phyloP scores from a whole-genome alignment of 2,797 vertebrate genomes.

The Bovichtus variegatus region DNA sequence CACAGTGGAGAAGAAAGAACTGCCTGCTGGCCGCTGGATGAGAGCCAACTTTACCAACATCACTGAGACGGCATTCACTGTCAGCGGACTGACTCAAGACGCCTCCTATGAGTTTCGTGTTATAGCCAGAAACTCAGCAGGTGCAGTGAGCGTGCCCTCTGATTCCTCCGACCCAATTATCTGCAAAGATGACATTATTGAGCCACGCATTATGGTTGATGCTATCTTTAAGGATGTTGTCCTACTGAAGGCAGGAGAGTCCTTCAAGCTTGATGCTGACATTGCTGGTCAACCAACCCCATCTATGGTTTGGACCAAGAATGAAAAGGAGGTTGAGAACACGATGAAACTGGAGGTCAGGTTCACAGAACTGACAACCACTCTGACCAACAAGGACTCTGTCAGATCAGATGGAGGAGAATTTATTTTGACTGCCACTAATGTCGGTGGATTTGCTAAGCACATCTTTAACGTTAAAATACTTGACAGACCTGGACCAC shows the following conservation, averaged over 20 bases:
- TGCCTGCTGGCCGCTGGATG: conserved; percentile 94
- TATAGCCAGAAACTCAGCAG: conserved; percentile 94
- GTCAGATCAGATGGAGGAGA: conserved; percentile 93
- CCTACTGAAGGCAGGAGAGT: conserved; percentile 93
- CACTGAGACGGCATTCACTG: conserved; percentile 94
- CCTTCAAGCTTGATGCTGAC: conserved; percentile 96
- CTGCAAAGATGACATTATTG: conserved; percentile 96
- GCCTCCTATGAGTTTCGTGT: conserved; percentile 95
- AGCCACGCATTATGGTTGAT: conserved; percentile 96
- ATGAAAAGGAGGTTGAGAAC: conserved; percentile 95
- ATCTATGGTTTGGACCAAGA: conserved; percentile 95
- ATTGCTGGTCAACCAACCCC: conserved; percentile 95
- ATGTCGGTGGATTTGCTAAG: conserved; percentile 96
- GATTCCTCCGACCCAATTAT: conserved; percentile 93
- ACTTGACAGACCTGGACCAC: conserved; percentile 96
- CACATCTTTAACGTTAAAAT: conserved; percentile 98
- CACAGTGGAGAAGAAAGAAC: conserved; percentile 94
- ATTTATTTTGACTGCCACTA: conserved; percentile 94
- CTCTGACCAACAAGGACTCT: conserved; percentile 94
- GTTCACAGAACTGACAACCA: conserved; percentile 92
- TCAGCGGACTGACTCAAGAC: conserved; percentile 96
- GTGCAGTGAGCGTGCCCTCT: conserved; percentile 94
- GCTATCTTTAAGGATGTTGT: conserved; percentile 93
- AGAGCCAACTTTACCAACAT: conserved; percentile 99
- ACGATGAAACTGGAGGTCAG: conserved; percentile 93